Percentiles rank a stretch among this genome's conserved stretches.
Conservation (phyloP, 2,888 invertebrate genomes). For the Parasteatoda lunata region DNA sequence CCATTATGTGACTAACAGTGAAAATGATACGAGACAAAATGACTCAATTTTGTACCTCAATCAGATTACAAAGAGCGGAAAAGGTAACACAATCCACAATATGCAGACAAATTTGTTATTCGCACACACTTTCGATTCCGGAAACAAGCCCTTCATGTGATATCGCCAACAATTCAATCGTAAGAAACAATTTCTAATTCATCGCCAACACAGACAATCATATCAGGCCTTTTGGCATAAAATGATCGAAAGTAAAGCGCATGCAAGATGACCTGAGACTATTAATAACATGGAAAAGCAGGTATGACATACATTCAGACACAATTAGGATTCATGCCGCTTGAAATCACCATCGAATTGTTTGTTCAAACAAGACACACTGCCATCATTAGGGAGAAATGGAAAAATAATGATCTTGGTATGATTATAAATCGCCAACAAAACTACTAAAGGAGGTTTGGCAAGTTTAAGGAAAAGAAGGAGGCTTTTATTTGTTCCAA, state of each 20-base stretch:
- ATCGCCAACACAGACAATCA: neutral
- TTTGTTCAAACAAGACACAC: constrained; percentile 23
- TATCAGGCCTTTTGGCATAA: neutral
- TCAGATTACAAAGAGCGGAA: no score
- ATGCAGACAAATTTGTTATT: no score
- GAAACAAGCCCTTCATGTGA: no score
- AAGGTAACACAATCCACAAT: no score
- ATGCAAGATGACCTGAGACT: neutral
- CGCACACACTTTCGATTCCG: no score
- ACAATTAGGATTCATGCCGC: constrained; percentile 31
- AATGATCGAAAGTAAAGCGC: neutral
- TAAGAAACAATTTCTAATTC: no score
- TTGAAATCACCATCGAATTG: neutral
- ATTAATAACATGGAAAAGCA: constrained; percentile 30
- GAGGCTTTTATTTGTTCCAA: constrained; percentile 26
- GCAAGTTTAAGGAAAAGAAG: neutral
- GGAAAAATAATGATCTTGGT: constrained; percentile 48
- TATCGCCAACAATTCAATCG: no score
- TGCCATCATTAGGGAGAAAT: constrained; percentile 45
- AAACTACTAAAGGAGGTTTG: neutral
- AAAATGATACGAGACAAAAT: no score
- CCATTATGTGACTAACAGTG: no score
- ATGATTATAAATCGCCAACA: constrained; percentile 15
- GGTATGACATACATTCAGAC: neutral
- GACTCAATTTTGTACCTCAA: no score